Evolutionary conservation across 2,888 invertebrate genomes (phyloP).

Genomic region (Adineta ricciae): DNA sequence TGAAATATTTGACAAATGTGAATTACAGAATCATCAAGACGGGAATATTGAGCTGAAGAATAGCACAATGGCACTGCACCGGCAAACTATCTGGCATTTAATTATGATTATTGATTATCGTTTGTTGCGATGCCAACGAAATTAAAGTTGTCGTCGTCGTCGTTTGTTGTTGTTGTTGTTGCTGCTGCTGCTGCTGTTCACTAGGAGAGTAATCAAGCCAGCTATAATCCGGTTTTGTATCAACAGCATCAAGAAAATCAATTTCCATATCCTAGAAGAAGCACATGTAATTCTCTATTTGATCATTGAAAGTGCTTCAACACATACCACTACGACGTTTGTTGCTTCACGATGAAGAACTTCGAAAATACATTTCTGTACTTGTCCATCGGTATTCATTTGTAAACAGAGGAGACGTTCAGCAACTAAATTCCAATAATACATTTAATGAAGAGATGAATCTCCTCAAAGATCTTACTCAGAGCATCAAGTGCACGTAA

Average conservation of each 20-base stretch:
- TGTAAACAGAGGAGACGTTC: slow-evolving; percentile 8
- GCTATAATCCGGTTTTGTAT: neutral
- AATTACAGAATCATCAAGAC: neutral
- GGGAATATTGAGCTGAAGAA: neutral
- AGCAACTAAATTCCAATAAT: slow-evolving; percentile 19
- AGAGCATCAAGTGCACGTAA: slow-evolving; percentile 9
- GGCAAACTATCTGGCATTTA: slow-evolving; percentile 8
- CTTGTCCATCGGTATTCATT: slow-evolving; percentile 16
- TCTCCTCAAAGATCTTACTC: neutral
- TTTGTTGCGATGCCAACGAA: neutral
- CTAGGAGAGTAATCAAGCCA: neutral
- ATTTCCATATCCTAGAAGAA: neutral
- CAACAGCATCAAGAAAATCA: neutral
- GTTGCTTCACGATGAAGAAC: slow-evolving; percentile 29
- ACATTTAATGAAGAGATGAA: neutral
- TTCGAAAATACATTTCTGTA: slow-evolving; percentile 28
- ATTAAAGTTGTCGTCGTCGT: neutral
- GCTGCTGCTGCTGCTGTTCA: neutral
- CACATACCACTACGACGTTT: slow-evolving; percentile 17
- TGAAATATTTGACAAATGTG: neutral
- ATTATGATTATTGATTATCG: neutral
- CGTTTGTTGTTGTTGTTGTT: no score
- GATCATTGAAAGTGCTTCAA: neutral
- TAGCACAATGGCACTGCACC: neutral
- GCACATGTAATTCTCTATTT: neutral